These are phyloP conservation scores for Loriculus beryllinus DNA, from an alignment of 2,797 vertebrate species.

Conservation along the genomic window DNA sequence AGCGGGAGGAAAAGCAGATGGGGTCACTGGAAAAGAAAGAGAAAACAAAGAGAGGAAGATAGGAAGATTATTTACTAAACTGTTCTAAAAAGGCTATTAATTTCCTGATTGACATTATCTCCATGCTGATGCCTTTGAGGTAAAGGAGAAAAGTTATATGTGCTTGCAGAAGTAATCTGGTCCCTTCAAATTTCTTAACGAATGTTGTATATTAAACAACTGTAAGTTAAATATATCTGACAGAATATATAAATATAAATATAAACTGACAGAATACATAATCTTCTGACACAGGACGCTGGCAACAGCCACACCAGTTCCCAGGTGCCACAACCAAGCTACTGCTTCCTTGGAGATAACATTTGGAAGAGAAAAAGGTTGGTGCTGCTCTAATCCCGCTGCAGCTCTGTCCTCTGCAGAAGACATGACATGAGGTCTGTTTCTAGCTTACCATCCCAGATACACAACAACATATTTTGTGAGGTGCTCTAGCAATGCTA, in stretches of 20 bases:
- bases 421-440: not conserved
- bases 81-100: not conserved
- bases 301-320: not conserved
- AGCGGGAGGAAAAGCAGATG: slow-evolving; percentile 72
- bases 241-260: too few species aligned
- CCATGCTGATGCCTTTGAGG: not conserved
- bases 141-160: not conserved
- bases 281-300: not conserved
- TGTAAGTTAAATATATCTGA: too few species aligned
- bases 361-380: not conserved
- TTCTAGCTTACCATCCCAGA: not conserved
- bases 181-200: not conserved
- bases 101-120: not conserved
- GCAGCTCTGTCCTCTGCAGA: not conserved
- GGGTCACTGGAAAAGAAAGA: slow-evolving; percentile 66
- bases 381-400: not conserved
- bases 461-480: not conserved
- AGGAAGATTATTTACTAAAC: not conserved
- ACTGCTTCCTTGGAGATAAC: not conserved
- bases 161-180: not conserved
- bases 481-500: not conserved
- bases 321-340: not conserved
- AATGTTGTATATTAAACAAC: not conserved
- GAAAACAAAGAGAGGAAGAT: not conserved
- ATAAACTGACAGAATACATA: too few species aligned